Conservation (phyloP, 2,888 invertebrate genomes). For the Caradrina kadenii region DNA sequence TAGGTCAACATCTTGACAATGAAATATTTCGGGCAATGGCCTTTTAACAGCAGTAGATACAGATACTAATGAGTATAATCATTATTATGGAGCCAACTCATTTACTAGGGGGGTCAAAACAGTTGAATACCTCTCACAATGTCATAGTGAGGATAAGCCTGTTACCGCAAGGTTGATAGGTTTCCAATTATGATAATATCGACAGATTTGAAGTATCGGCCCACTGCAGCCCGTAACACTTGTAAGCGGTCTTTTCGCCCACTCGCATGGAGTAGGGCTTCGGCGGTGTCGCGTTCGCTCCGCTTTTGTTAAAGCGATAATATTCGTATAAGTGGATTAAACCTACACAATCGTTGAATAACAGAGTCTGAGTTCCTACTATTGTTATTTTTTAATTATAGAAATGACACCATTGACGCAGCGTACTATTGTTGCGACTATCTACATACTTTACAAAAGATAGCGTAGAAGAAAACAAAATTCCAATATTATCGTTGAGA, state of each 20-base stretch:
- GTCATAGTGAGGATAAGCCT: conserved; percentile 33
- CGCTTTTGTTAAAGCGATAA: conserved; percentile 79
- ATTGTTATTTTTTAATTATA: conserved; percentile 36
- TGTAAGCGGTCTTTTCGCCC: conserved; percentile 77
- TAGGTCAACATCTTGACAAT: conserved; percentile 62
- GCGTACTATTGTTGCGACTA: background rate
- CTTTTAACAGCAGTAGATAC: conserved; percentile 1
- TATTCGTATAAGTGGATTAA: conserved; percentile 86
- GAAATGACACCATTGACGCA: conserved; percentile 13
- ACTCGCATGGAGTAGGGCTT: conserved; percentile 75
- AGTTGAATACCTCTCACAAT: conserved; percentile 10
- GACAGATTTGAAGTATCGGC: conserved; percentile 63
- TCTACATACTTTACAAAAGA: conserved; percentile 2
- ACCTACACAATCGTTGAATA: conserved; percentile 58
- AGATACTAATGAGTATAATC: background rate
- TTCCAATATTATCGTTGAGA: conserved; percentile 27
- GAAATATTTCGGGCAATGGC: conserved; percentile 30
- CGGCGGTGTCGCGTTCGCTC: conserved; percentile 62
- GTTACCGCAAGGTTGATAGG: conserved; percentile 57
- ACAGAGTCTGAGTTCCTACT: conserved; percentile 15
- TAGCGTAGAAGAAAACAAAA: conserved; percentile 12
- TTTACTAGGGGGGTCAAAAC: conserved; percentile 1
- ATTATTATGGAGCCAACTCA: conserved; percentile 3
- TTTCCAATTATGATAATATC: conserved; percentile 70
- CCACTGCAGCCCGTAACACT: conserved; percentile 68